Percentiles rank a stretch among this genome's conserved stretches.
phyloP scores from a whole-genome alignment of 2,797 vertebrate species.

The Microcaecilia unicolor region DNA sequence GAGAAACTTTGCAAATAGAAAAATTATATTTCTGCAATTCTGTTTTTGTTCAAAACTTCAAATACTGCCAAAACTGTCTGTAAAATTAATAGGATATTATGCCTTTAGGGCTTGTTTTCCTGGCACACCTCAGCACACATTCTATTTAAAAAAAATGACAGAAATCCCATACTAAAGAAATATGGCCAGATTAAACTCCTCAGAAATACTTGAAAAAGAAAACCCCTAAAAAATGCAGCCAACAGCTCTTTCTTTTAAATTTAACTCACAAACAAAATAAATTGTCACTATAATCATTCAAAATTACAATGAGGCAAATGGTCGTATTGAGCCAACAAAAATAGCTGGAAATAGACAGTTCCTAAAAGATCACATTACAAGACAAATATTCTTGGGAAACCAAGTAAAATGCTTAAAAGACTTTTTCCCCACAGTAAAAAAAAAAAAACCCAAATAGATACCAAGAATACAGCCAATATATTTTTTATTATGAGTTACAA shows the following conservation, averaged over 20 bases:
- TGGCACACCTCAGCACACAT: background rate
- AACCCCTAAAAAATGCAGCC: background rate
- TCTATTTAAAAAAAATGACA: background rate
- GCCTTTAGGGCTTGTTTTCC: slow-evolving; percentile 1
- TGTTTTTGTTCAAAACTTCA: background rate
- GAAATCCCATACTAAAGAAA: background rate
- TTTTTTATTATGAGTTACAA: too few relatives aligned
- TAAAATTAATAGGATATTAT: slow-evolving; percentile 1
- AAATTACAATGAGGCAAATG: background rate
- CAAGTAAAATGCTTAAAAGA: too few relatives aligned
- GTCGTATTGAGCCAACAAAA: background rate
- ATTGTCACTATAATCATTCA: background rate
- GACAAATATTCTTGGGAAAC: too few relatives aligned
- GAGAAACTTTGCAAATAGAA: too few relatives aligned
- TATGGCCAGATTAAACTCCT: background rate
- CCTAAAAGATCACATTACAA: background rate
- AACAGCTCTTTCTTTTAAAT: background rate
- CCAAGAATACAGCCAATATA: too few relatives aligned
- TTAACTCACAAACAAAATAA: background rate
- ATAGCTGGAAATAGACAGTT: background rate
- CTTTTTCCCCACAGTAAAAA: too few relatives aligned
- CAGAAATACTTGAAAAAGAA: background rate
- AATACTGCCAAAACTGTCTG: background rate
- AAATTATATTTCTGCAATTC: too few relatives aligned
- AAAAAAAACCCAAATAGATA: too few relatives aligned